phyloP scores from a whole-genome alignment of 2,113 vertebrate genomes.

The Tragelaphus imberbis region DNA sequence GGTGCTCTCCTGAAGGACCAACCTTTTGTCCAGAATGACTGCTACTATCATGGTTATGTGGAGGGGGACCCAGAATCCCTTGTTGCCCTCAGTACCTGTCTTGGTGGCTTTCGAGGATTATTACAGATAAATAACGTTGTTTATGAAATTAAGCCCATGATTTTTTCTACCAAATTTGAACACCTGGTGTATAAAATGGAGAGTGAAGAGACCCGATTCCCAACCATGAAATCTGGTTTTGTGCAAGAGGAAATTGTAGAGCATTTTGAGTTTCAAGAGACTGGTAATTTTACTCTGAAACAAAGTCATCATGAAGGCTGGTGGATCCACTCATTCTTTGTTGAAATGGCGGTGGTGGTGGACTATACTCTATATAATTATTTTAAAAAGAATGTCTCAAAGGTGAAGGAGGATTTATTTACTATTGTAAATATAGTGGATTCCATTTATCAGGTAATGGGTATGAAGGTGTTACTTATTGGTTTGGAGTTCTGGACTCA shows the following conservation, averaged over 20 bases:
- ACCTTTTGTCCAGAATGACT: conserved; percentile 56
- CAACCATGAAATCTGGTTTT: background rate
- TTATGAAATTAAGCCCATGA: conserved; percentile 66
- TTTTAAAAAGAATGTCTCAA: conserved; percentile 1
- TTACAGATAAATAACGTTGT: conserved; percentile 42
- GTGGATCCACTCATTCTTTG: background rate
- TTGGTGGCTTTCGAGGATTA: conserved; percentile 60
- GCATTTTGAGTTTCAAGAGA: background rate
- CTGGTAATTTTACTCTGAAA: background rate
- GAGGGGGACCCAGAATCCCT: conserved; percentile 44
- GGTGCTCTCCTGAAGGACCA: conserved; percentile 37
- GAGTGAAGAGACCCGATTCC: background rate
- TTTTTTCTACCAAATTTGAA: conserved; percentile 50
- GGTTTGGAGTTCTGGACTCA: conserved; percentile 76
- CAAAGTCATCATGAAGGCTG: background rate
- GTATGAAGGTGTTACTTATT: background rate
- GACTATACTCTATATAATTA: background rate
- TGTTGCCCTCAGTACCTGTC: conserved; percentile 60
- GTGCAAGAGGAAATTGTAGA: background rate
- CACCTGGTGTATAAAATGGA: conserved; percentile 51
- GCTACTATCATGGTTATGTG: conserved; percentile 60
- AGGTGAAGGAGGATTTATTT: background rate
- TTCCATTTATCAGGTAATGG: background rate
- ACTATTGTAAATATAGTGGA: background rate
- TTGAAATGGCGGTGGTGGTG: background rate